Percentiles rank a stretch among this genome's conserved stretches.
These are phyloP conservation scores for Zele albiditarsus DNA, from an alignment of 2,888 invertebrate genomes.

Conservation along the genomic window DNA sequence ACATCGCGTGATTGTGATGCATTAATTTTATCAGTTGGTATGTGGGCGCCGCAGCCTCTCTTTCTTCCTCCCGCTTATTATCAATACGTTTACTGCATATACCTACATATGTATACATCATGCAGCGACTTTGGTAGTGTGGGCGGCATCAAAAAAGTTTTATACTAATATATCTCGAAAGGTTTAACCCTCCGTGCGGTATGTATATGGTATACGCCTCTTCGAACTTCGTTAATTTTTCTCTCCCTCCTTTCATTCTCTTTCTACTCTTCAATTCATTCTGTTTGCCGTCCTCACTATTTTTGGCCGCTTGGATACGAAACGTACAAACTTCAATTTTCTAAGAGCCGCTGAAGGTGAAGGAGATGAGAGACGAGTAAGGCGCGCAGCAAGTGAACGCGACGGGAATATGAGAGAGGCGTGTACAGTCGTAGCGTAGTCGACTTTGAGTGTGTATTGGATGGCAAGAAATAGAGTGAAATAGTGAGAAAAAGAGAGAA, in stretches of 20 bases:
- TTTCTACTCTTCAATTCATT: not conserved
- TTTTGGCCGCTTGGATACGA: slow-evolving; percentile 8
- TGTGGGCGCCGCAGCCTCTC: not conserved
- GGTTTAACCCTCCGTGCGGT: slow-evolving; percentile 6
- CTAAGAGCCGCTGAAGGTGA: not conserved
- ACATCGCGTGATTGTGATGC: slow-evolving; percentile 29
- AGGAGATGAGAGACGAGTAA: slow-evolving; percentile 16
- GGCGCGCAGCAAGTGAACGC: not conserved
- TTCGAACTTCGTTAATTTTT: slow-evolving; percentile 29
- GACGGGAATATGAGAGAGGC: slow-evolving; percentile 24
- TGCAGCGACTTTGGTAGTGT: not conserved
- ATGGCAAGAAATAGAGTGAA: slow-evolving; percentile 20
- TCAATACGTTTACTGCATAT: not conserved
- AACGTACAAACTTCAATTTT: slow-evolving; percentile 20
- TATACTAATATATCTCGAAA: slow-evolving; percentile 14
- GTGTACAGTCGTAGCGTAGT: slow-evolving; percentile 9
- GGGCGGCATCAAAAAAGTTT: slow-evolving; percentile 23
- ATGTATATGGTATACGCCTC: slow-evolving; percentile 22
- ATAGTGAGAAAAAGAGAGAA: slow-evolving; percentile 10
- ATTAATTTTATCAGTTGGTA: slow-evolving; percentile 24
- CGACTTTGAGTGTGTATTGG: not conserved
- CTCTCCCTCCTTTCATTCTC: slow-evolving; percentile 2
- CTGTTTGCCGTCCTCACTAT: not conserved
- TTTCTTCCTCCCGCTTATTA: not conserved
- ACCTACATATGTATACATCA: not conserved